These are phyloP conservation scores for Podarcis muralis DNA, from an alignment of 2,113 vertebrate species.

Conservation along the genomic window DNA sequence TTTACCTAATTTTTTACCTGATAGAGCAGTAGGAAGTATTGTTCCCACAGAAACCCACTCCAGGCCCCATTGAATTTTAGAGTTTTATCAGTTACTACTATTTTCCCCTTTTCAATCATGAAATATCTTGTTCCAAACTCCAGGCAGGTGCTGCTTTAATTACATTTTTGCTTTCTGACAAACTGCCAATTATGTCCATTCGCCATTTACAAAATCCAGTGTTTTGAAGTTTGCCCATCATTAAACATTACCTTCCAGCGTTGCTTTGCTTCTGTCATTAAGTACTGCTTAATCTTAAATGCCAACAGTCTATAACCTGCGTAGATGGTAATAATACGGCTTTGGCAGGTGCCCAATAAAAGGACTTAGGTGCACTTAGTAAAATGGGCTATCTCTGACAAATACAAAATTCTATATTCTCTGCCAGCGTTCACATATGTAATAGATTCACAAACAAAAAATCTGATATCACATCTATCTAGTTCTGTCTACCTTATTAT, in stretches of 20 bases:
- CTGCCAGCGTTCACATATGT: background rate
- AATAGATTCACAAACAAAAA: background rate
- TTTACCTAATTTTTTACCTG: background rate
- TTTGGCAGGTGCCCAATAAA: background rate
- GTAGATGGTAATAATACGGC: background rate
- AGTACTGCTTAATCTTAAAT: background rate
- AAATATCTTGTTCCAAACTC: background rate
- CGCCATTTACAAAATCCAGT: background rate
- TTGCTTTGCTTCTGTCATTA: background rate
- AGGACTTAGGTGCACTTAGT: background rate
- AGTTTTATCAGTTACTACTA: background rate
- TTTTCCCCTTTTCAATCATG: background rate
- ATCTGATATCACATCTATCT: background rate
- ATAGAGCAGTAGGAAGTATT: background rate
- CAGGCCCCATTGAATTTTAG: background rate
- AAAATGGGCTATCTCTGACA: background rate
- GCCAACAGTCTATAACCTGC: background rate
- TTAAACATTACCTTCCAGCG: background rate
- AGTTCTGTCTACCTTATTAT: no score
- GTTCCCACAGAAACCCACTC: no score
- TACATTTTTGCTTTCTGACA: slow-evolving; percentile 12
- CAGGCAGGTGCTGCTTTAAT: slow-evolving; percentile 17
- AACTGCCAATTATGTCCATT: background rate
- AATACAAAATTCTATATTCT: background rate
- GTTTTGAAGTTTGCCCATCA: background rate